Conservation (phyloP, 2,113 vertebrate genomes). For the Gasterosteus nipponicus region DNA sequence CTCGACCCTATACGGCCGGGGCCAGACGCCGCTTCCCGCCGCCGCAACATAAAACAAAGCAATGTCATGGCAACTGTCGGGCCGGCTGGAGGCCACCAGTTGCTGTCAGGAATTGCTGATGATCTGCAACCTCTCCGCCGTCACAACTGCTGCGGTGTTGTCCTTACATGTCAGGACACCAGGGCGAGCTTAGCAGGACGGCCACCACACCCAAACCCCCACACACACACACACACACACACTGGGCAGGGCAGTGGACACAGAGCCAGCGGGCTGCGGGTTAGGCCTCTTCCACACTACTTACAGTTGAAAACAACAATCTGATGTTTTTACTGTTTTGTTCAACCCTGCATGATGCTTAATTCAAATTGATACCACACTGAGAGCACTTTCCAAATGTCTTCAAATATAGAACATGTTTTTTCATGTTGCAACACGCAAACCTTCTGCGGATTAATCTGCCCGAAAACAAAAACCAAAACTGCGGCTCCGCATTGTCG, state of each 20-base stretch:
- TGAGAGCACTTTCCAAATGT: not conserved
- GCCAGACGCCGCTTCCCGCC: constrained; percentile 53
- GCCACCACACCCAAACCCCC: constrained; percentile 24
- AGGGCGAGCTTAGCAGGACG: constrained; percentile 43
- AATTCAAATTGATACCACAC: not conserved
- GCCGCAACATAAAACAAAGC: constrained; percentile 64
- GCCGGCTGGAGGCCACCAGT: constrained; percentile 74
- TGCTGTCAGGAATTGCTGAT: constrained; percentile 76
- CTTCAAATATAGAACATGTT: not conserved
- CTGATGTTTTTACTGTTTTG: not conserved
- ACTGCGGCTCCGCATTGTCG: not conserved
- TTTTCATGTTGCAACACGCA: not conserved
- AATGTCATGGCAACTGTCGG: constrained; percentile 69
- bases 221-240: constrained; percentile 16
- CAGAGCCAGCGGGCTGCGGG: not conserved
- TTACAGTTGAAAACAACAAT: not conserved
- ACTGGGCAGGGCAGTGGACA: constrained; percentile 33
- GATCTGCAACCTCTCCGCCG: constrained; percentile 64
- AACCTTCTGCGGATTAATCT: too few species aligned
- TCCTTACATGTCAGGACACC: constrained; percentile 69
- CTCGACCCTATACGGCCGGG: constrained; percentile 55
- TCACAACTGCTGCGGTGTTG: constrained; percentile 70
- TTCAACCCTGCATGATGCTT: not conserved
- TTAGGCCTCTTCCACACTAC: not conserved
- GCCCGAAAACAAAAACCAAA: not conserved